Percentiles rank a stretch among this genome's conserved stretches.
These are phyloP conservation scores for Brachyalestes nurse DNA, from an alignment of 2,797 vertebrate genomes.

Conservation along the genomic window DNA sequence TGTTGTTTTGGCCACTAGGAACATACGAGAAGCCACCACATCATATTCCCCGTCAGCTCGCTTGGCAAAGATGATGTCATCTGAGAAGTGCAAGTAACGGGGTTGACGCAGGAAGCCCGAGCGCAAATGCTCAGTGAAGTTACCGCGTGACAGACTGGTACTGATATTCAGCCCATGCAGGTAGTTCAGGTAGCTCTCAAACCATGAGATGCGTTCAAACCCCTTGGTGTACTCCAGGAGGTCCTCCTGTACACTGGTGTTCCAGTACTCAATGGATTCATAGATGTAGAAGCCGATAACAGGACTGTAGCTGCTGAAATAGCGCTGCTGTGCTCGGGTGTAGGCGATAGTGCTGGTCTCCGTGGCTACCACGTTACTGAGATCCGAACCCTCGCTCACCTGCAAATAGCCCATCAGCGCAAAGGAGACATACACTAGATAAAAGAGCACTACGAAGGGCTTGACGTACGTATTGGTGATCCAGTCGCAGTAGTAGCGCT, in stretches of 20 bases:
- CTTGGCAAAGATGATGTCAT: slow-evolving; percentile 97
- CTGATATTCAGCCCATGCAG: slow-evolving; percentile 92
- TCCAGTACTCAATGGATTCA: slow-evolving; percentile 98
- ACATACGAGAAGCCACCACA: slow-evolving; percentile 95
- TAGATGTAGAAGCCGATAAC: slow-evolving; percentile 99
- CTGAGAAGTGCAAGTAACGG: slow-evolving; percentile 91
- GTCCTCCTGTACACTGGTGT: slow-evolving; percentile 93
- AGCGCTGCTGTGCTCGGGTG: slow-evolving; percentile 93
- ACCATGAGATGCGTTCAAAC: slow-evolving; percentile 98
- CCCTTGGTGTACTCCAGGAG: slow-evolving; percentile 96
- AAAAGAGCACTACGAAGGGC: slow-evolving; percentile 98
- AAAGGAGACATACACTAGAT: slow-evolving; percentile 99
- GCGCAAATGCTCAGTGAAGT: slow-evolving; percentile 92
- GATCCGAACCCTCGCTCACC: slow-evolving; percentile 93
- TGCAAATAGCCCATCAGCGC: slow-evolving; percentile 99
- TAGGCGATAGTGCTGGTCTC: slow-evolving; percentile 95
- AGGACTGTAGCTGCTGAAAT: slow-evolving; percentile 97
- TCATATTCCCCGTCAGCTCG: slow-evolving; percentile 90
- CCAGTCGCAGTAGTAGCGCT: slow-evolving; percentile 98
- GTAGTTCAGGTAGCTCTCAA: slow-evolving; percentile 95
- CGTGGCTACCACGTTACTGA: slow-evolving; percentile 94
- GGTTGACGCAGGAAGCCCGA: slow-evolving; percentile 90
- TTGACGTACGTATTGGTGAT: slow-evolving; percentile 99
- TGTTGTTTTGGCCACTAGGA: slow-evolving; percentile 96
- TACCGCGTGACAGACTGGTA: slow-evolving; percentile 88